These are phyloP conservation scores for Mycetomoellerius zeteki DNA, from an alignment of 1,140 invertebrate species.

Conservation along the genomic window DNA sequence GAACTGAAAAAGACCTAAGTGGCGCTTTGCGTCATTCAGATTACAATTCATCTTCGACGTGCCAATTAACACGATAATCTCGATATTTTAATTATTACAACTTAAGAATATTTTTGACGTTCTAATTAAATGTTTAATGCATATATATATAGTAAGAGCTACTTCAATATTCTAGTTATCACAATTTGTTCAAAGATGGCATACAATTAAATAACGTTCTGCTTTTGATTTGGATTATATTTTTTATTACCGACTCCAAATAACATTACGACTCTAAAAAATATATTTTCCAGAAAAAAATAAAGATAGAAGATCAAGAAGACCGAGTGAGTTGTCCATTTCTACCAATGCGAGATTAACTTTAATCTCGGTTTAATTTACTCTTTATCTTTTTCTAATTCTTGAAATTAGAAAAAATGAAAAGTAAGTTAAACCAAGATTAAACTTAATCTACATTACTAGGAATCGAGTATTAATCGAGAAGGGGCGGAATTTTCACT, in stretches of 20 bases:
- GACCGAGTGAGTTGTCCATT: not conserved
- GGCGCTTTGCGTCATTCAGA: not conserved
- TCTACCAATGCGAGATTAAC: no score
- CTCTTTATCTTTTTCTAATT: no score
- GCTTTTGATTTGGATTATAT: no score
- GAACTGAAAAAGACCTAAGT: not conserved
- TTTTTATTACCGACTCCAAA: not conserved
- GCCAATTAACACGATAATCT: not conserved
- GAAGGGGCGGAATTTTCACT: not conserved
- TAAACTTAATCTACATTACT: no score
- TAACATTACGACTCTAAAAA: not conserved
- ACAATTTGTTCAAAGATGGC: not conserved
- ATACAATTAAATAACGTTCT: not conserved
- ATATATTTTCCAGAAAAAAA: not conserved
- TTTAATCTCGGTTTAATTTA: no score
- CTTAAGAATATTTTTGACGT: not conserved
- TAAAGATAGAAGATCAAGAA: not conserved
- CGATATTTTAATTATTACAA: not conserved
- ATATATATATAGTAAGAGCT: not conserved
- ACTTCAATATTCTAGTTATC: not conserved
- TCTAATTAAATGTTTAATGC: not conserved
- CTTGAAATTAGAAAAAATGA: no score
- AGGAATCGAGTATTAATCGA: not conserved
- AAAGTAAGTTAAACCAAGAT: no score
- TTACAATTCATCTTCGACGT: not conserved